Evolutionary conservation across 2,888 invertebrate genomes (phyloP).

Genomic region (Oscheius sp.): DNA sequence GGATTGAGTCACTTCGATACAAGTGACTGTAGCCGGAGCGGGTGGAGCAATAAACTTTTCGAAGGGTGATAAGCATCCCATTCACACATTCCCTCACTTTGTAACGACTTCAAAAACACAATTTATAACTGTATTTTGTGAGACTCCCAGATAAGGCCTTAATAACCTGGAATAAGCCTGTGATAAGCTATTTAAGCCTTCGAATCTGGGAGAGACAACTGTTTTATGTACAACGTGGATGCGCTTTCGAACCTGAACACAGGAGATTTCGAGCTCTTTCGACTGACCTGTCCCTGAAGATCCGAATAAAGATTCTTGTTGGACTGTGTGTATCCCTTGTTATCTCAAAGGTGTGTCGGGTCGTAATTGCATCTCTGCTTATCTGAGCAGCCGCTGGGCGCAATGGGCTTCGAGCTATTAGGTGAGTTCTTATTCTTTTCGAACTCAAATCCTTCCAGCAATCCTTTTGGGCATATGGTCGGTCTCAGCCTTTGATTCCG

Average conservation of each 20-base stretch:
- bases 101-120: neutral
- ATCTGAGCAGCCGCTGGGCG: conserved; percentile 2
- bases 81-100: neutral
- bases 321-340: neutral
- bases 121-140: neutral
- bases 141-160: neutral
- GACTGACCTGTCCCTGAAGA: conserved; percentile 5
- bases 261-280: conserved; percentile 9
- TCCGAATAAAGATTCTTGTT: neutral
- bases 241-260: conserved; percentile 5
- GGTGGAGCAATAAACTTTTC: neutral
- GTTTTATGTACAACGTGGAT: conserved; percentile 26
- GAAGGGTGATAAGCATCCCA: neutral
- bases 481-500: conserved; percentile 42
- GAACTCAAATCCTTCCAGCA: neutral
- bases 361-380: conserved; percentile 23
- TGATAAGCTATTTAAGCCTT: no score
- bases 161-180: neutral
- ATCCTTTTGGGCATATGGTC: conserved; percentile 22
- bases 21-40: no score
- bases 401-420: conserved; percentile 17
- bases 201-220: conserved; percentile 23
- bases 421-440: neutral
- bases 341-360: conserved; percentile 1
- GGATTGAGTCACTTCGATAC: neutral